Evolutionary conservation across 2,113 vertebrate genomes (phyloP), one percentile per base, ranked within the genome.

Genomic region (Desmodus rotundus): DNA sequence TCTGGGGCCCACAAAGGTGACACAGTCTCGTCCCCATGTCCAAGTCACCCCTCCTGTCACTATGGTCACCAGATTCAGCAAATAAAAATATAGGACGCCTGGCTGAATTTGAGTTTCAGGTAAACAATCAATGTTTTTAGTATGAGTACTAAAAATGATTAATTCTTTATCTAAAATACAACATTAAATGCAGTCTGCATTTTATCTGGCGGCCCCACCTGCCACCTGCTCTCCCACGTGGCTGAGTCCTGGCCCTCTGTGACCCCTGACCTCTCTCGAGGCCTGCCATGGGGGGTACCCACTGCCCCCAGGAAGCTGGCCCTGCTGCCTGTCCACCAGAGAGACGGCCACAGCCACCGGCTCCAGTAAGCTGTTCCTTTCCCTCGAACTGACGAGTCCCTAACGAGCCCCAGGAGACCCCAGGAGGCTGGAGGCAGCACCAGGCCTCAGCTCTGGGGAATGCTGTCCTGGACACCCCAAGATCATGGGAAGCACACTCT

Each of bases 401-500:
- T 97, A 98, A 97, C 54, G 91, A 98, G 98, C 85, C 98, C 97
- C 95, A 4, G 2, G 97, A 96, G 98, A 96, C 0, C 0, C n/a
- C 74, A 2, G 10, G 58, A 28, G 76, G 96, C 97, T 91, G 95
- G 97, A 96, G 97, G 96, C 95, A 94, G 97, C 38, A 67, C 94
- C 94, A 74, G 97, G 95, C 92, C 96, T 92, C 93, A 1, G 96
- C 97, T 96, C 98, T 0, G 0, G 96, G 97, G 95, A 96, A 95
- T 94, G 0, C 77, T 77, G 41, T 87, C 96, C 97, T 96, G 97
- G 97, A 93, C 95, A 90, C 92, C 94, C 94, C 96, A 2, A 3
- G 96, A 92, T 97, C 97, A 82, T 0, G 0, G 95, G 87, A 97
- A 87, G 91, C 78, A 47, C 77, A 89, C 97, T 98, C 97, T 97